phyloP scores from a whole-genome alignment of 2,113 vertebrate genomes.

The Chlorodrepanis virens region DNA sequence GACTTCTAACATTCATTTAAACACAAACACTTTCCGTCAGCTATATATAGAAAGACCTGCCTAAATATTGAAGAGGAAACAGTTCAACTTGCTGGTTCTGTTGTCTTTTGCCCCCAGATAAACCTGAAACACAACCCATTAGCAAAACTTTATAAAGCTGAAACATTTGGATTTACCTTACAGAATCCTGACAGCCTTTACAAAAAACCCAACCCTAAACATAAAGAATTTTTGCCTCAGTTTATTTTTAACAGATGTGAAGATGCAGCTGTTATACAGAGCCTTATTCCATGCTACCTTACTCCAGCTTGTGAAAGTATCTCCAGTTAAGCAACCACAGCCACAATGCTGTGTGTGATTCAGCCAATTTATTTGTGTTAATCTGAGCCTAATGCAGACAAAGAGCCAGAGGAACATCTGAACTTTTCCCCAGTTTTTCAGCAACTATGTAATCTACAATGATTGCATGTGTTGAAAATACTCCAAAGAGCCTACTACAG shows the following conservation, averaged over 20 bases:
- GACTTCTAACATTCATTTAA: not conserved
- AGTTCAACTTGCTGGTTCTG: not conserved
- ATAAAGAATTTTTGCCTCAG: not conserved
- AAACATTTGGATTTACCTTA: not conserved
- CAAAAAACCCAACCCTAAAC: not conserved
- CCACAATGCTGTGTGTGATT: not conserved
- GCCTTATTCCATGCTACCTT: not conserved
- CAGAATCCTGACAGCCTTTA: not conserved
- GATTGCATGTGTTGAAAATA: not conserved
- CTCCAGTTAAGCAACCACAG: not conserved
- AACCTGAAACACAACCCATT: not conserved
- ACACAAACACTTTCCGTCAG: not conserved
- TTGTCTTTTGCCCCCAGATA: not conserved
- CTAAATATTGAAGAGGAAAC: not conserved
- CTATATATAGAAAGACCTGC: not conserved
- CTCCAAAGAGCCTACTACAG: not conserved
- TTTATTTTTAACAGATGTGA: not conserved
- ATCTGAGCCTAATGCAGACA: not conserved
- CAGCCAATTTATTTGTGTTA: not conserved
- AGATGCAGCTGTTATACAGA: not conserved
- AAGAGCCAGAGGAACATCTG: not conserved
- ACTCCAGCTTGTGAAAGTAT: not conserved
- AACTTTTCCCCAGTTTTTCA: not conserved
- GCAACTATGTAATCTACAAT: not conserved
- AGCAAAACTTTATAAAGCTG: not conserved